phyloP scores from a whole-genome alignment of 2,113 vertebrate genomes.

The Cromileptes altivelis region DNA sequence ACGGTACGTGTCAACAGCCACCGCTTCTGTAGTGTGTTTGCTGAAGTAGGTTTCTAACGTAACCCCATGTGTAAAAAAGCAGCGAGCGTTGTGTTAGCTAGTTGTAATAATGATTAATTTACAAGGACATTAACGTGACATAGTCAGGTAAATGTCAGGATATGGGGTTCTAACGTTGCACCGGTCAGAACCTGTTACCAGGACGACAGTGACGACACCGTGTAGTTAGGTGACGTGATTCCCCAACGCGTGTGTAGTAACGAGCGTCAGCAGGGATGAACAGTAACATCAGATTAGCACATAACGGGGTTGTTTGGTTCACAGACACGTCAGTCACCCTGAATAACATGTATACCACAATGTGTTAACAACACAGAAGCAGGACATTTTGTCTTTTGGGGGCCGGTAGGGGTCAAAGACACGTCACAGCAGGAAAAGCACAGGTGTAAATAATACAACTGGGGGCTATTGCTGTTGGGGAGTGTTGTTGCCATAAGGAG shows the following conservation, averaged over 20 bases:
- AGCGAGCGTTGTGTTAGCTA: background rate
- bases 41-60: background rate
- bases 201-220: background rate
- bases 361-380: background rate
- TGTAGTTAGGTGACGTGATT: background rate
- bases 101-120: too few species aligned
- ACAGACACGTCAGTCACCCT: too few species aligned
- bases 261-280: background rate
- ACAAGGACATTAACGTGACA: too few species aligned
- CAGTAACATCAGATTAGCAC: background rate
- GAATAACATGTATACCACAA: background rate
- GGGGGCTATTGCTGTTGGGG: too few species aligned
- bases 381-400: background rate
- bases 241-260: too few species aligned
- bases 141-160: too few species aligned
- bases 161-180: too few species aligned
- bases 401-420: background rate
- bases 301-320: background rate
- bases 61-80: background rate
- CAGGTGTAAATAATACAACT: background rate
- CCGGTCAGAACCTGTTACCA: background rate
- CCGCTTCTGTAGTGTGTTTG: background rate
- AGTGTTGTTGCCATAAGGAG: too few species aligned
- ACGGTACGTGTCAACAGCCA: background rate
- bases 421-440: background rate